Percentiles rank a stretch among this genome's conserved stretches.
Evolutionary conservation across 2,797 vertebrate species (phyloP).

Genomic region (Mus minutoides): DNA sequence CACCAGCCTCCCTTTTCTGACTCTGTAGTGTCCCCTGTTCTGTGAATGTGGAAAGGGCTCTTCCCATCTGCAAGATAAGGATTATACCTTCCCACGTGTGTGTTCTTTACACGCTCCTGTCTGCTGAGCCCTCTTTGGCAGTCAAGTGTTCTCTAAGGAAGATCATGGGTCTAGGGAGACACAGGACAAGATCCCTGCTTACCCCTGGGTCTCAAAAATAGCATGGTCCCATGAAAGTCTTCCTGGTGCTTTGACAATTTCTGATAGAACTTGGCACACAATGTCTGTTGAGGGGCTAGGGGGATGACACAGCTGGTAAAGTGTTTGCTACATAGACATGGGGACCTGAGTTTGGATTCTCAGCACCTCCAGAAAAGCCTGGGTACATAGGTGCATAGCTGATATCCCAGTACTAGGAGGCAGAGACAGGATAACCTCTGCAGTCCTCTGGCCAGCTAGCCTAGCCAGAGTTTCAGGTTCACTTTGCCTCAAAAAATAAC

Average conservation of each 20-base stretch:
- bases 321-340: not conserved
- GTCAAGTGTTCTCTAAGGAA: not conserved
- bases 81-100: not conserved
- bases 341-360: not conserved
- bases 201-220: not conserved
- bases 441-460: not conserved
- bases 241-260: not conserved
- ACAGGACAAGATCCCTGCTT: not conserved
- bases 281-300: not conserved
- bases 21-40: not conserved
- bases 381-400: not conserved
- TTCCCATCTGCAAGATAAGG: not conserved
- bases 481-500: not conserved
- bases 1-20: not conserved
- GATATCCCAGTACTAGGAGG: not conserved
- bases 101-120: not conserved
- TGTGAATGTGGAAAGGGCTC: not conserved
- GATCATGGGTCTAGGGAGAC: accelerated
- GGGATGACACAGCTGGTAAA: not conserved
- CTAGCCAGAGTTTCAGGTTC: not conserved
- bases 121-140: not conserved
- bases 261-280: not conserved
- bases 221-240: not conserved
- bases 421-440: not conserved
- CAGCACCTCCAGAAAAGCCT: not conserved